Evolutionary conservation across 2,888 invertebrate species (phyloP).

Genomic region (Aspidiotus rigidus): DNA sequence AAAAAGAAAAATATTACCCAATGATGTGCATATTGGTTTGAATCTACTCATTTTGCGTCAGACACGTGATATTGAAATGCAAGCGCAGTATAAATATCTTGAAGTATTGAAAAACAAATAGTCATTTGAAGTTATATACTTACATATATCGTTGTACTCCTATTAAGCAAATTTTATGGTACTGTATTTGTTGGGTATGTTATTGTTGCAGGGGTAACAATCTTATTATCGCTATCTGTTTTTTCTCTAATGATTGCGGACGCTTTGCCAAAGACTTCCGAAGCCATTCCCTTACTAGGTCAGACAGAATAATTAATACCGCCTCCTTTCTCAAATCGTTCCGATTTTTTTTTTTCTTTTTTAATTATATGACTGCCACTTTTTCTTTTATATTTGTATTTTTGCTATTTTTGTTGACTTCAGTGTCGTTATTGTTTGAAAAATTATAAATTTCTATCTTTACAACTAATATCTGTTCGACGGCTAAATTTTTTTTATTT

Average conservation of each 20-base stretch:
- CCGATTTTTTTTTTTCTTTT: conserved; percentile 14
- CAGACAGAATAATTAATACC: conserved; percentile 37
- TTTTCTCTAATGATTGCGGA: conserved; percentile 99
- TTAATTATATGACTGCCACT: background rate
- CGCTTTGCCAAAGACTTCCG: conserved; percentile 98
- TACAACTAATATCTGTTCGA: too few species aligned
- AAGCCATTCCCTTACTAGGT: conserved; percentile 99
- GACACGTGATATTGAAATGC: too few species aligned
- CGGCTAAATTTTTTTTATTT: background rate
- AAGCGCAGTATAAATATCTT: too few species aligned
- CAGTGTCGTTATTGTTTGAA: background rate
- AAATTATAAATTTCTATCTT: too few species aligned
- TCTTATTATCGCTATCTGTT: conserved; percentile 98
- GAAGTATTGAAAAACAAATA: too few species aligned
- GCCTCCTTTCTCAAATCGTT: conserved; percentile 7
- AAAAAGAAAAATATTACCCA: too few species aligned
- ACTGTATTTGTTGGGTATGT: conserved; percentile 75
- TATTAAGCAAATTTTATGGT: background rate
- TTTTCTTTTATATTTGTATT: background rate
- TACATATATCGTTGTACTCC: too few species aligned
- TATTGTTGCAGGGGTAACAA: conserved; percentile 88
- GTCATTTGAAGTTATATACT: too few species aligned
- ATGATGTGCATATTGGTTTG: too few species aligned
- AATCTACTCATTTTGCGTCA: too few species aligned
- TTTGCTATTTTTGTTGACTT: background rate